Base-by-base conservation (phyloP, 2,113 vertebrate species). In the Xenopus laevis region DNA sequence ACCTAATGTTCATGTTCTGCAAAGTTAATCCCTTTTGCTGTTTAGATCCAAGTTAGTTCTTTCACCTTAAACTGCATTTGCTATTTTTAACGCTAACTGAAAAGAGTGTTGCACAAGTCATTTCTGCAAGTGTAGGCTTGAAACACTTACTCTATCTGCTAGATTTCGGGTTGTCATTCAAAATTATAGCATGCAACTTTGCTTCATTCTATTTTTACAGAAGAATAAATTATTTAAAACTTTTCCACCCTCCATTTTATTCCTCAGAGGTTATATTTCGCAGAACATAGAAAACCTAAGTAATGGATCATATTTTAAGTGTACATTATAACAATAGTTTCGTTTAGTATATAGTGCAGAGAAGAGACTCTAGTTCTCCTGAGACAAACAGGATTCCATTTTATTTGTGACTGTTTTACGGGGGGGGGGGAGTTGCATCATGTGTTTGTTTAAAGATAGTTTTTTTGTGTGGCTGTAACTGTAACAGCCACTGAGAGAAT, bases 101-200 rank as follows among this genome's bases (percentile, higher is more conserved):
- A 45, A 17, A 57, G 67, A 45, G 50, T 69, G 67, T 27, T 40
- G 33, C 33, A 40, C 33, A 40, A 70, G 68, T 70, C 68, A 27
- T 70, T 70, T 70, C 30, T n/a, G 67, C 68, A 45, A 59, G 68
- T 23, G 33, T 45, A 59, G 27, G 68, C 30, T 70, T 70, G 30
- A 59, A 70, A 30, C 55, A 21, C 23, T 59, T 58, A 70, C 58
- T 70, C 53, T 59, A 47, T 70, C 17, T 70, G 55, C 68, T 70
- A 59, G 30, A 70, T 59, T 70, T 44, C 15, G 57, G 68, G 53
- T 70, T 70, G 68, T 70, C 68, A 70, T 20, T 70, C 68, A 70
- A 70, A 70, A 70, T 70, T 70, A 70, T 45, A 70, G 68, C 68
- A 70, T 70, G 68, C 30, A 70, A 70, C 68, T 59, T 70, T 70